A percentile compares a stretch with the other conserved stretches of the same genome.
These are phyloP conservation scores for Sclerurus mexicanus DNA, from an alignment of 2,113 vertebrate species.

Conservation along the genomic window DNA sequence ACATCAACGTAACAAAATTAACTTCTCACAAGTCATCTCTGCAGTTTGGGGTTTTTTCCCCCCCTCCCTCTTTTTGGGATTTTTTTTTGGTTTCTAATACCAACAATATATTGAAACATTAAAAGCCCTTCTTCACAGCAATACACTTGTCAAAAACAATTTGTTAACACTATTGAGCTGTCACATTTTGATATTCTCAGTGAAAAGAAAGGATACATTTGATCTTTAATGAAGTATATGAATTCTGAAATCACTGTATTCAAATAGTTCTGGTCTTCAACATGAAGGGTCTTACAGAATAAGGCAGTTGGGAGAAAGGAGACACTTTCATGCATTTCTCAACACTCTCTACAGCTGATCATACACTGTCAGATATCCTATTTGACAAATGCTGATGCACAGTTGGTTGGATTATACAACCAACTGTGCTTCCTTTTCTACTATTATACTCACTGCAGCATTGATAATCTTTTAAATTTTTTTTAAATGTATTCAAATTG, in stretches of 20 bases:
- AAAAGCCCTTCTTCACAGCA: neutral
- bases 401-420: neutral
- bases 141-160: neutral
- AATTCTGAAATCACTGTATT: neutral
- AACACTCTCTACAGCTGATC: neutral
- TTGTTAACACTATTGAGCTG: neutral
- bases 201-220: neutral
- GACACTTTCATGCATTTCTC: neutral
- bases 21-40: neutral
- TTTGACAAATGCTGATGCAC: neutral
- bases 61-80: fast-evolving
- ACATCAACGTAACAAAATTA: neutral
- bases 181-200: neutral
- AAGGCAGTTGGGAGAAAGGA: neutral
- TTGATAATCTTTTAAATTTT: neutral
- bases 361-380: neutral
- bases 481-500: neutral
- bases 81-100: neutral
- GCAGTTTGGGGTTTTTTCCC: neutral
- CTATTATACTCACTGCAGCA: neutral
- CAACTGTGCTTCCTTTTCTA: neutral
- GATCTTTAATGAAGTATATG: neutral
- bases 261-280: neutral
- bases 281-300: neutral
- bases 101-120: neutral